A percentile compares a stretch with the other conserved stretches of the same genome.
Evolutionary conservation across 2,113 vertebrate genomes (phyloP).

Genomic region (Eptatretus burgeri): DNA sequence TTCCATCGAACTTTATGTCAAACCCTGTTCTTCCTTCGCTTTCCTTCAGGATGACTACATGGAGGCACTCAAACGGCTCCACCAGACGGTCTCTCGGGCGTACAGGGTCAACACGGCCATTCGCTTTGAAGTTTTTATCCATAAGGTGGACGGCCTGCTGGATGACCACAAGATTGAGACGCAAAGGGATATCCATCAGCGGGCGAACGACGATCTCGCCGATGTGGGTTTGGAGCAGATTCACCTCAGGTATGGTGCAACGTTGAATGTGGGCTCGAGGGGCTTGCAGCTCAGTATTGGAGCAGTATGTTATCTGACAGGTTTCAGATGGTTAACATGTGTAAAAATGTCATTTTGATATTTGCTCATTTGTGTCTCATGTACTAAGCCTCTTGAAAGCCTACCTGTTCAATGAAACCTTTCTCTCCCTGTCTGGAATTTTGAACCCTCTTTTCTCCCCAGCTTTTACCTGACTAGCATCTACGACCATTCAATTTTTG

Average conservation of each 20-base stretch:
- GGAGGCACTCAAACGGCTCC: conserved; percentile 53
- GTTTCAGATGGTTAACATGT: too few relatives aligned
- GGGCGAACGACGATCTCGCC: conserved; percentile 51
- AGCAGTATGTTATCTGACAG: too few relatives aligned
- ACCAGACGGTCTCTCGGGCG: conserved; percentile 60
- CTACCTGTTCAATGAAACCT: too few relatives aligned
- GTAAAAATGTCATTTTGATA: too few relatives aligned
- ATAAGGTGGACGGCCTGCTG: conserved; percentile 72
- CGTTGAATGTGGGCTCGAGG: too few relatives aligned
- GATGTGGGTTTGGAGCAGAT: conserved; percentile 54
- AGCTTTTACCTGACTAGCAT: conserved; percentile 99
- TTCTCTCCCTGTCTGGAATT: too few relatives aligned
- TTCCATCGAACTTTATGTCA: too few relatives aligned
- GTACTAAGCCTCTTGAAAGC: too few relatives aligned
- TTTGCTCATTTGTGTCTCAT: too few relatives aligned
- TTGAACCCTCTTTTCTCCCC: conserved; percentile 15
- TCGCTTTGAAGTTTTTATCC: conserved; percentile 81
- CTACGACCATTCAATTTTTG: conserved; percentile 98
- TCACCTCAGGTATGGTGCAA: conserved; percentile 40
- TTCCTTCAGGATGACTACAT: conserved; percentile 49
- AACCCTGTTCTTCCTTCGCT: background rate
- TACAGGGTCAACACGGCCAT: conserved; percentile 73
- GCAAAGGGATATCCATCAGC: conserved; percentile 63
- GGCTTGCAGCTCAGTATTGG: too few relatives aligned
- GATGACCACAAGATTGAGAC: conserved; percentile 85